Evolutionary conservation across 2,888 invertebrate genomes (phyloP), one percentile per base, ranked within the genome.

Genomic region (Pediacus dermestoides): DNA sequence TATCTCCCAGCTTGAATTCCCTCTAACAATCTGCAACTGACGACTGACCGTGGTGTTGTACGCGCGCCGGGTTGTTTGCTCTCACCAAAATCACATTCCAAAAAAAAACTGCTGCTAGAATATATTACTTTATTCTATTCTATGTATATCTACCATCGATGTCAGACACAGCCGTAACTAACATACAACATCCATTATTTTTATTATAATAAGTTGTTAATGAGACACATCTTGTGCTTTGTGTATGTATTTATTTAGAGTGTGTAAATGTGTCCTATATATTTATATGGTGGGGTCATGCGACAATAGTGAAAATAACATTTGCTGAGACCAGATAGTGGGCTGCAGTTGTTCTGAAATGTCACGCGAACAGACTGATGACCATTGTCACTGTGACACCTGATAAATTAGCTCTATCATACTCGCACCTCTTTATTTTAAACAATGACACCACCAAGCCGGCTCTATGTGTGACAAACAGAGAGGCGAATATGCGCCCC

Each of bases 361-460:
- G 18, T 18, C 18, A 18, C 25, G 28, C 12, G 28, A 28, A 11
- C 28, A 7, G 28, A 28, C 28, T 28, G 28, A 63, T 63, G 58
- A 58, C 60, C 57, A 60, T 61, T 61, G 61, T 62, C 61, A 56
- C 42, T 39, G 46, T 51, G 61, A 60, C 61, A 60, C 53, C 57
- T 61, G 61, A 63, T 61, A 59, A 61, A 63, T 63, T 59, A 55
- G 50, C 39, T 44, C 37, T 39, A 41, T 50, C 38, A 41, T 42
- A 41, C 34, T 30, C 15, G 15, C 14, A 11, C 23, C 35, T 23
- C 36, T 30, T 31, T 39, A 36, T 35, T 28, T 28, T 28, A 13
- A 28, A 28, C 28, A 28, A 28, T 13, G 28, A 28, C 14, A 9
- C 7, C 26, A 28, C n/a, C n/a, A n/a, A n/a, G n/a, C n/a, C n/a